These are phyloP conservation scores for Cheilosia grossa DNA, from an alignment of 2,888 invertebrate species.

Conservation along the genomic window DNA sequence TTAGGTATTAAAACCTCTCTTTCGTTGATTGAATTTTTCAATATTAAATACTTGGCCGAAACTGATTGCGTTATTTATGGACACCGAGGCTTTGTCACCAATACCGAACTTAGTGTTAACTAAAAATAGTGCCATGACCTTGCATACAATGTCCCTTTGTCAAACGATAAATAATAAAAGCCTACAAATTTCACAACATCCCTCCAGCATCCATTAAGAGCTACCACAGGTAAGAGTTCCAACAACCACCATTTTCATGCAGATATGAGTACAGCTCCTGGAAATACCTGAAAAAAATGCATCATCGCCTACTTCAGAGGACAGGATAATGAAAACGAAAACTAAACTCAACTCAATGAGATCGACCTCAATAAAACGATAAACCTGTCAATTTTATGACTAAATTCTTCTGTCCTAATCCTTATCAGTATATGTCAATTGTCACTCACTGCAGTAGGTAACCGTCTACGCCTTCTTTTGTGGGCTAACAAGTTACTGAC, in stretches of 20 bases:
- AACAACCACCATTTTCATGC: conserved; percentile 1
- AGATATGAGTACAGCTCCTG: conserved; percentile 23
- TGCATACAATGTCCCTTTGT: conserved; percentile 36
- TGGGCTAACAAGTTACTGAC: conserved; percentile 50
- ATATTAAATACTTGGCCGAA: not conserved
- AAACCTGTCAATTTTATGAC: conserved; percentile 59
- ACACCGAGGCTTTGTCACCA: not conserved
- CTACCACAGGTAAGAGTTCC: conserved; percentile 19
- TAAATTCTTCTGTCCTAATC: conserved; percentile 18
- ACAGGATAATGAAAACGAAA: conserved; percentile 38
- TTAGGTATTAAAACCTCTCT: too few relatives aligned
- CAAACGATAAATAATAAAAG: conserved; percentile 40
- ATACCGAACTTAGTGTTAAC: not conserved
- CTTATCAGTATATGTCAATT: conserved; percentile 59
- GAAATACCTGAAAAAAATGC: conserved; percentile 32
- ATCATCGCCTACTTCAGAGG: conserved; percentile 52
- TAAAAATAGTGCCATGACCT: conserved; percentile 33
- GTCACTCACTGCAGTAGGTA: conserved; percentile 60
- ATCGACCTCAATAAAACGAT: conserved; percentile 66
- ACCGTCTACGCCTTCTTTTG: conserved; percentile 48
- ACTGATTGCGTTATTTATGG: not conserved
- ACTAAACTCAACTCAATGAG: conserved; percentile 2
- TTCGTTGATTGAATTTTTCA: too few relatives aligned
- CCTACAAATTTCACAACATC: conserved; percentile 26
- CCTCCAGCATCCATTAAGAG: conserved; percentile 11